Percentiles rank a stretch among this genome's conserved stretches.
These are phyloP conservation scores for Serripes groenlandicus DNA, from an alignment of 2,888 invertebrate genomes.

Conservation along the genomic window DNA sequence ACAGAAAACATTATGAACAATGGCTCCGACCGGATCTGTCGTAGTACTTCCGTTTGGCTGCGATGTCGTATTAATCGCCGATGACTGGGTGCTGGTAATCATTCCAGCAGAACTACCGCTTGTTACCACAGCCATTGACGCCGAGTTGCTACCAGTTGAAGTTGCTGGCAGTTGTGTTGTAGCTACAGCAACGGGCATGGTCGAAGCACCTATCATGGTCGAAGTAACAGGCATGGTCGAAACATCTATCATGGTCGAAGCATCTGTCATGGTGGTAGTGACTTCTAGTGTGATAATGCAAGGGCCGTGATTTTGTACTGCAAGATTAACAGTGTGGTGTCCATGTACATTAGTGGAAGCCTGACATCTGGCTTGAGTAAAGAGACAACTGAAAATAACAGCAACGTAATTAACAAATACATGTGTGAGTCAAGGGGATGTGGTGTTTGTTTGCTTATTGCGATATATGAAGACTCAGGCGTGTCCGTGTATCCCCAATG, in stretches of 20 bases:
- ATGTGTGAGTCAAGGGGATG: no score
- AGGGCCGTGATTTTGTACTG: neutral
- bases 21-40: neutral
- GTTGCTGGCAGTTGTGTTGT: neutral
- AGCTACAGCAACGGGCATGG: neutral
- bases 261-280: neutral
- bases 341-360: neutral
- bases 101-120: neutral
- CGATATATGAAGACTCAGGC: no score
- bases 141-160: neutral
- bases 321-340: neutral
- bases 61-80: neutral
- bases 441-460: no score
- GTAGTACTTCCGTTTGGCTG: neutral
- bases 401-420: no score
- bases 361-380: conserved; percentile 5
- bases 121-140: neutral
- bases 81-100: neutral
- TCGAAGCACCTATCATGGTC: no score
- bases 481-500: no score
- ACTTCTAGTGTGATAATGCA: no score
- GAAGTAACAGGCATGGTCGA: no score
- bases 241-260: no score
- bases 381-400: neutral
- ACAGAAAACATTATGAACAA: conserved; percentile 1